A percentile compares a stretch with the other conserved stretches of the same genome.
phyloP scores from a whole-genome alignment of 2,888 invertebrate genomes.

The Marasmarcha lunaedactyla region DNA sequence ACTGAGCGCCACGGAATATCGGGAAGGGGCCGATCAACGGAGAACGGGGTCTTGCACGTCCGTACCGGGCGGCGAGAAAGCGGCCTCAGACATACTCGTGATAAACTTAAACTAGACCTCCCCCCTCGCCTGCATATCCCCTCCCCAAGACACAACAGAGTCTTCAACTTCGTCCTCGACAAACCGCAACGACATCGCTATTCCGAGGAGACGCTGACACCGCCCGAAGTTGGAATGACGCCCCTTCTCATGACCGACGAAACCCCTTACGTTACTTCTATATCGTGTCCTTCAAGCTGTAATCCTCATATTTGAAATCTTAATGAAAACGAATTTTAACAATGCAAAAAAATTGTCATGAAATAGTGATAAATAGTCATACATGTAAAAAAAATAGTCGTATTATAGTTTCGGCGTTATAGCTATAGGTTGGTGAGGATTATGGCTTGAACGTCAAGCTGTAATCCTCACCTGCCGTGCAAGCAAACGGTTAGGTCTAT shows the following conservation, averaged over 20 bases:
- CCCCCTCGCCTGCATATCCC: constrained; percentile 67
- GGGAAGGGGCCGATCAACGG: constrained; percentile 41
- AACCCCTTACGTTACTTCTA: constrained; percentile 49
- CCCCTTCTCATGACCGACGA: constrained; percentile 58
- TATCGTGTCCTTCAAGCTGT: too few relatives aligned
- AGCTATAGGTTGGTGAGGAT: too few relatives aligned
- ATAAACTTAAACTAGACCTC: constrained; percentile 78
- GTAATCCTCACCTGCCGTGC: too few relatives aligned
- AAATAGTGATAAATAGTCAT: too few relatives aligned
- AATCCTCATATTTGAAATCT: too few relatives aligned
- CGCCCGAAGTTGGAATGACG: constrained; percentile 13
- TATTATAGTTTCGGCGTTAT: too few relatives aligned
- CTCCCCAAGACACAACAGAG: constrained; percentile 47
- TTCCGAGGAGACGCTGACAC: constrained; percentile 14
- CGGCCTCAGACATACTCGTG: constrained; percentile 78
- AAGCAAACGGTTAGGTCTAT: too few relatives aligned
- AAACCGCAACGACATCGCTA: constrained; percentile 38
- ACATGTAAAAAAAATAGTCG: too few relatives aligned
- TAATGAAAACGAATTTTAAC: too few relatives aligned
- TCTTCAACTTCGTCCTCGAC: constrained; percentile 54
- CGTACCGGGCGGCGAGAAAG: constrained; percentile 54
- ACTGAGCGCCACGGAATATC: too few relatives aligned
- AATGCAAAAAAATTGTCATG: too few relatives aligned
- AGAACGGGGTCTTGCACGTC: constrained; percentile 57
- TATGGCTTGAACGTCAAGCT: too few relatives aligned